Percentiles rank a stretch among this genome's conserved stretches.
Conservation (phyloP, 2,888 invertebrate species). For the Campoplex capitator region DNA sequence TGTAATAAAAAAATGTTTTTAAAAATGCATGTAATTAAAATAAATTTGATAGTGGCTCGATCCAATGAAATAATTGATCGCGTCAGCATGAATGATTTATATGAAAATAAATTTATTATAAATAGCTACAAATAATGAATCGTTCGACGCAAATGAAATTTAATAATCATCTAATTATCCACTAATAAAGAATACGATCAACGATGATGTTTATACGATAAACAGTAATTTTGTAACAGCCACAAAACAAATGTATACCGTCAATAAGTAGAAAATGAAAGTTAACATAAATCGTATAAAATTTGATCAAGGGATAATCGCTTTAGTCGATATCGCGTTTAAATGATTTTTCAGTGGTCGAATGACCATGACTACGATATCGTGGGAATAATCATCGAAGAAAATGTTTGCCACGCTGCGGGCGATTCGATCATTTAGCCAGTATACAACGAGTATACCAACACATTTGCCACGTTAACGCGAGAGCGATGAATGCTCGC, state of each 20-base stretch:
- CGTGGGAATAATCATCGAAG: slow-evolving; percentile 58
- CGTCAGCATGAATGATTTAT: not conserved
- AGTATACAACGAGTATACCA: slow-evolving; percentile 29
- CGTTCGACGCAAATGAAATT: not conserved
- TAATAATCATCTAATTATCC: not conserved
- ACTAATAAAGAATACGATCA: not conserved
- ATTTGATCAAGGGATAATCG: not conserved
- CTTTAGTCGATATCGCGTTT: slow-evolving; percentile 25
- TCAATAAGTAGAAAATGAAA: not conserved
- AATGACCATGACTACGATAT: slow-evolving; percentile 9
- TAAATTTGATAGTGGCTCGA: not conserved
- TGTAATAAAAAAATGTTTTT: not conserved
- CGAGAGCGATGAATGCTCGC: slow-evolving; percentile 54
- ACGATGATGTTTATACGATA: not conserved
- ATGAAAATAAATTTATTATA: not conserved
- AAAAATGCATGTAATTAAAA: not conserved
- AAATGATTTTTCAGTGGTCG: slow-evolving; percentile 20
- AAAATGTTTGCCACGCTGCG: slow-evolving; percentile 48
- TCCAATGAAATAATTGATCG: not conserved
- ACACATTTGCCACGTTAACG: slow-evolving; percentile 43
- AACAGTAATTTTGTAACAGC: not conserved
- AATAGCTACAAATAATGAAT: not conserved
- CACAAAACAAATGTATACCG: not conserved
- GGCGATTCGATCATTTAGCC: slow-evolving; percentile 57
- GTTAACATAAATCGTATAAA: not conserved